Conservation (phyloP, 2,888 invertebrate genomes). For the Zonitis immaculata region DNA sequence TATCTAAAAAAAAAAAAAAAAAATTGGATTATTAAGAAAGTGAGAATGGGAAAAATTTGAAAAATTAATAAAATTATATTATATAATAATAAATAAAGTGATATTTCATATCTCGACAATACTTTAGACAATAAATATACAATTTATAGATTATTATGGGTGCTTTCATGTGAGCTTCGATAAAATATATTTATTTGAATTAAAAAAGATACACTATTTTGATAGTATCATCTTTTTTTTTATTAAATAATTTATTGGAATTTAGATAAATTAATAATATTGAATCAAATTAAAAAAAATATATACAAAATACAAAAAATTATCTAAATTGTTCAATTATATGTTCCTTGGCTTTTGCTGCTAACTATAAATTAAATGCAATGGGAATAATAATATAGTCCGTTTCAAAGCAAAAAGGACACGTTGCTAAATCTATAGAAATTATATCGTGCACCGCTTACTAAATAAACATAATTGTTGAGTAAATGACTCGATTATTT, state of each 20-base stretch:
- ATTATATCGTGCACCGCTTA: too few relatives aligned
- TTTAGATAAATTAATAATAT: too few relatives aligned
- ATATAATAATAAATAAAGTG: conserved; percentile 35
- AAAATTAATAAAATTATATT: too few relatives aligned
- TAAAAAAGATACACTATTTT: conserved; percentile 27
- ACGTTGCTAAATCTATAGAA: too few relatives aligned
- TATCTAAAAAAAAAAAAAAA: background rate
- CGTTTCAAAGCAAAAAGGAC: too few relatives aligned
- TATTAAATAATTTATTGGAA: conserved; percentile 9
- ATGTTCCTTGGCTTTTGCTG: conserved; percentile 44
- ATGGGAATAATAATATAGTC: conserved; percentile 21
- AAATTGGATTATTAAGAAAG: conserved; percentile 3
- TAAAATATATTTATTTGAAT: conserved; percentile 22
- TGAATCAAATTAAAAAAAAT: conserved; percentile 4
- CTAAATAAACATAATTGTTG: too few relatives aligned
- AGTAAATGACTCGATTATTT: too few relatives aligned
- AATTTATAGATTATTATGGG: conserved; percentile 28
- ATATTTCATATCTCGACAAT: conserved; percentile 41
- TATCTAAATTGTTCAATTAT: conserved; percentile 32
- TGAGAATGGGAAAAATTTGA: conserved; percentile 19
- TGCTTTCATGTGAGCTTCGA: conserved; percentile 36
- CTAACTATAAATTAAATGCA: conserved; percentile 34
- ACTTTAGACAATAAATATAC: conserved; percentile 41
- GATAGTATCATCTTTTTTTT: conserved; percentile 24
- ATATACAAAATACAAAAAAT: background rate